Conservation (phyloP, 2,888 invertebrate genomes). For the Cynaeus angustus region DNA sequence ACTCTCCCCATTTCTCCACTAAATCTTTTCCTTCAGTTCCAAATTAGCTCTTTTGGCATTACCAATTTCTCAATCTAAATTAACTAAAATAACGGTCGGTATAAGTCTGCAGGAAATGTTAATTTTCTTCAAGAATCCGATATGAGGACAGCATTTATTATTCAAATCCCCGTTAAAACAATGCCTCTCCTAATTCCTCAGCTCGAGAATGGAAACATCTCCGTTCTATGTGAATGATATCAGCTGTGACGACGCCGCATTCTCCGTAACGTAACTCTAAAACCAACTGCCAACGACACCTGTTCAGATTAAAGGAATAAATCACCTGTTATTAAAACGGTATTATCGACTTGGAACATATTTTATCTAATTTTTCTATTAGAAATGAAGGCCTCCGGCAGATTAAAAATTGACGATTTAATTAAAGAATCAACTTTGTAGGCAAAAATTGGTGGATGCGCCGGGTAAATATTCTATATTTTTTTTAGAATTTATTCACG, state of each 20-base stretch:
- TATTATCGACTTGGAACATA: conserved; percentile 58
- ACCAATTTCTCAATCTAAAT: conserved; percentile 15
- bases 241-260: conserved; percentile 50
- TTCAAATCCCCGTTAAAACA: conserved; percentile 48
- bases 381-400: conserved; percentile 21
- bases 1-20: background rate
- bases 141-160: conserved; percentile 43
- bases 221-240: conserved; percentile 51
- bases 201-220: conserved; percentile 47
- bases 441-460: background rate
- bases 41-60: conserved; percentile 11
- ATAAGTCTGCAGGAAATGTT: conserved; percentile 35
- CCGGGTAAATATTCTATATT: too few relatives aligned
- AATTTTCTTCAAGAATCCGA: conserved; percentile 34
- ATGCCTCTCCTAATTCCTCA: conserved; percentile 34
- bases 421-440: too few relatives aligned
- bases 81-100: conserved; percentile 14
- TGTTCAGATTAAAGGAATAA: conserved; percentile 64
- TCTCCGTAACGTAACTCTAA: conserved; percentile 48
- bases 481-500: too few relatives aligned
- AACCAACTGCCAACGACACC: conserved; percentile 62
- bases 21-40: background rate
- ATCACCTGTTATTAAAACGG: conserved; percentile 65
- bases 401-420: background rate
- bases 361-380: conserved; percentile 56